phyloP scores from a whole-genome alignment of 2,113 vertebrate species.

The Gnathonemus longibarbis region DNA sequence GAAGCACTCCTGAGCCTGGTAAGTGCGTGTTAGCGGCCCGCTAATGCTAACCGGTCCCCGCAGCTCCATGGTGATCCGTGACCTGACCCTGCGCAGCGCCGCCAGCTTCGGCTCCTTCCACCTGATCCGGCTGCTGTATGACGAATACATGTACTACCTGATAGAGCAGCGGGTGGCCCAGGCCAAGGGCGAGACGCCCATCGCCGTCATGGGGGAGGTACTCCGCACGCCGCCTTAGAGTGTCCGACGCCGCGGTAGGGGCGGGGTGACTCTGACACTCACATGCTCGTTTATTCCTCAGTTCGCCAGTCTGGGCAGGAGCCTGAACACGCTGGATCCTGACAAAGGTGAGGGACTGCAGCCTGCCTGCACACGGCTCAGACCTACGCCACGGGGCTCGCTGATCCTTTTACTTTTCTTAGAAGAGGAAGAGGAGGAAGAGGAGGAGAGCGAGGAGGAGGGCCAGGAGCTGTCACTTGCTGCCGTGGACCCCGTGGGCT shows the following conservation, averaged over 20 bases:
- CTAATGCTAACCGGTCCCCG: background rate
- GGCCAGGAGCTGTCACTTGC: constrained; percentile 77
- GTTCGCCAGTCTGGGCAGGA: constrained; percentile 79
- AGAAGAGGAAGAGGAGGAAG: constrained; percentile 89
- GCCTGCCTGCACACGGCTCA: background rate
- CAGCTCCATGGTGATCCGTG: constrained; percentile 90
- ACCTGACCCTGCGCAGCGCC: constrained; percentile 83
- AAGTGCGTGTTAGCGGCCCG: too few species aligned
- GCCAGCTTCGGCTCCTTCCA: constrained; percentile 91
- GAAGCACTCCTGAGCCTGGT: background rate
- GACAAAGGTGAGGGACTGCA: constrained; percentile 71
- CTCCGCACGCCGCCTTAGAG: background rate
- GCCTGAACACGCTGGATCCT: constrained; percentile 72
- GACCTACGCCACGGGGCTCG: background rate
- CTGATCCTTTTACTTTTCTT: constrained; percentile 9
- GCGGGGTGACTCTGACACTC: background rate
- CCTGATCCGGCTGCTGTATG: constrained; percentile 82
- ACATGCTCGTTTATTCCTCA: constrained; percentile 30
- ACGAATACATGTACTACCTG: constrained; percentile 93
- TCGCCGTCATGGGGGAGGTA: constrained; percentile 93
- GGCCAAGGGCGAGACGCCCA: constrained; percentile 85
- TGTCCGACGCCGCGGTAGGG: too few species aligned
- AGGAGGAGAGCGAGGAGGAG: constrained; percentile 85
- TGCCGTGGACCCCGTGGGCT: constrained; percentile 52
- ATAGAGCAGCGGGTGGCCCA: constrained; percentile 87